Percentiles rank a stretch among this genome's conserved stretches.
Conservation (phyloP, 2,888 invertebrate species). For the Cylindroiulus punctatus region DNA sequence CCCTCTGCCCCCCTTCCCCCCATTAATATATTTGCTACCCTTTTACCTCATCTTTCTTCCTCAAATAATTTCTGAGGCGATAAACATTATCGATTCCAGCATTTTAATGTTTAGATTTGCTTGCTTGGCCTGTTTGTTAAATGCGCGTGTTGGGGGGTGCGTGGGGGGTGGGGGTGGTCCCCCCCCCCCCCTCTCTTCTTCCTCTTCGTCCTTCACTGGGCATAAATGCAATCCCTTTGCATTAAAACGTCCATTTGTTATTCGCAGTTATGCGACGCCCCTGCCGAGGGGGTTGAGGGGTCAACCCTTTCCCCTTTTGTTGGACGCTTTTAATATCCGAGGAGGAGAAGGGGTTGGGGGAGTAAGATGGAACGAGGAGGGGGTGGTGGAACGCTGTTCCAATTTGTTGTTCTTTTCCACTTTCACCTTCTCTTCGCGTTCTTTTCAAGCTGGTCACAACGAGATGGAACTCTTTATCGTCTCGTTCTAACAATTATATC, state of each 20-base stretch:
- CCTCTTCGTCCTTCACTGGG: constrained; percentile 27
- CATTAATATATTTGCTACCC: constrained; percentile 45
- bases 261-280: constrained; percentile 29
- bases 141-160: background rate
- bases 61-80: constrained; percentile 45
- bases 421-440: no score
- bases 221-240: constrained; percentile 21
- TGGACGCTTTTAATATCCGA: constrained; percentile 16
- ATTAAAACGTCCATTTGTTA: constrained; percentile 33
- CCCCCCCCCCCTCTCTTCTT: background rate
- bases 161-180: background rate
- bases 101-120: constrained; percentile 48
- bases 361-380: background rate
- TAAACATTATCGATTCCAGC: constrained; percentile 38
- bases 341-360: background rate
- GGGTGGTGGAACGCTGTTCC: background rate
- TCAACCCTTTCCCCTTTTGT: background rate
- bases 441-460: no score
- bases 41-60: constrained; percentile 47
- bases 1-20: background rate
- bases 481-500: no score
- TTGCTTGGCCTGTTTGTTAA: constrained; percentile 48
- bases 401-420: background rate
- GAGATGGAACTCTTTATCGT: no score
- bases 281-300: background rate